Evolutionary conservation across 1,140 invertebrate species (phyloP).

Genomic region (Nasonia vitripennis): DNA sequence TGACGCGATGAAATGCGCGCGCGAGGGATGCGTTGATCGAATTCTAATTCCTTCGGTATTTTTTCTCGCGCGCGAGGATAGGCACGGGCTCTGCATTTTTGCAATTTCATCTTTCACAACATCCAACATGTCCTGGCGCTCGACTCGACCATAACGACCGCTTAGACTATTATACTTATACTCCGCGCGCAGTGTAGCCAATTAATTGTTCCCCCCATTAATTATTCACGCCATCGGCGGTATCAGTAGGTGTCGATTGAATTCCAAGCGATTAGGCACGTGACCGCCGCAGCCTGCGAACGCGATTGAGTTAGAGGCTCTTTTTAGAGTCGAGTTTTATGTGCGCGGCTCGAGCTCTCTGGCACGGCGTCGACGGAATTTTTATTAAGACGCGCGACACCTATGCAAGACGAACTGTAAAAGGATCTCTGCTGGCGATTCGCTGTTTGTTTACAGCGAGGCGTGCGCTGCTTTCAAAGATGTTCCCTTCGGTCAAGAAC

Average conservation of each 20-base stretch:
- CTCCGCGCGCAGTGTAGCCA: neutral
- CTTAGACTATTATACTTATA: neutral
- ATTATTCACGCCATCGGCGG: neutral
- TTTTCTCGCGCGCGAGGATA: neutral
- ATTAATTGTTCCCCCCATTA: neutral
- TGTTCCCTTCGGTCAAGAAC: too few relatives aligned
- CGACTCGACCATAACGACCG: too few relatives aligned
- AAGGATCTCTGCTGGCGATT: neutral
- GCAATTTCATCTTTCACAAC: too few relatives aligned
- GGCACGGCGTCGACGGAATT: too few relatives aligned
- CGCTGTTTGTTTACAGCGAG: too few relatives aligned
- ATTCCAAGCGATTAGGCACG: slow-evolving; percentile 32
- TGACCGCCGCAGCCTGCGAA: slow-evolving; percentile 7
- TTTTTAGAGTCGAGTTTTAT: neutral
- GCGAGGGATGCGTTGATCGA: slow-evolving; percentile 22
- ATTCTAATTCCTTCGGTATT: slow-evolving; percentile 14
- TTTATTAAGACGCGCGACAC: neutral
- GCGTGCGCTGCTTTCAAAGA: too few relatives aligned
- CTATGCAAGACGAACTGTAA: neutral
- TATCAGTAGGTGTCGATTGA: slow-evolving; percentile 1
- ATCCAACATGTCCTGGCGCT: too few relatives aligned
- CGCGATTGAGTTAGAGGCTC: neutral
- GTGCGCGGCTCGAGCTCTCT: neutral
- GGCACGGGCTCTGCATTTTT: too few relatives aligned
- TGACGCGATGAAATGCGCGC: neutral